Base-by-base conservation (phyloP, 2,113 vertebrate species). In the Protomyctophum bolini region DNA sequence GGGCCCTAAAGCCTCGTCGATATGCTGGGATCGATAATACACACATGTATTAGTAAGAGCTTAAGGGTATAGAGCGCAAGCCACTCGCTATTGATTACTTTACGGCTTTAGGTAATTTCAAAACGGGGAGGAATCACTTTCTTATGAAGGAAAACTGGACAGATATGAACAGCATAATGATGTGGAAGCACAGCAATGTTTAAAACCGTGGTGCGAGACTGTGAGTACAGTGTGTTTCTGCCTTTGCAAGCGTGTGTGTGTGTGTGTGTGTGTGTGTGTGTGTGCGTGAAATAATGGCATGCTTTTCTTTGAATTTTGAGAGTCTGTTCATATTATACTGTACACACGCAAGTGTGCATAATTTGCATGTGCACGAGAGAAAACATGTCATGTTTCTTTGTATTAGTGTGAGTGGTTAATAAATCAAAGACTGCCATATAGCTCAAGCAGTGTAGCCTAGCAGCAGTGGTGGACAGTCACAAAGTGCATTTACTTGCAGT, bases 371-470 rank as follows among this genome's bases (percentile, higher is more conserved):
- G 10, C 8, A 10, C 1, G 3, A 4, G 6, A 47, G 4, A 49
- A 55, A 60, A 69, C 8, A 9, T 50, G n/a, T 47, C 5, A 58
- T 66, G 55, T 75, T 65, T 75, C 50, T 60, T 58, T 79, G 56
- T 71, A 72, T 80, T 62, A 70, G 51, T 63, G 65, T 75, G 70
- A 80, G 61, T 33, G 73, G 55, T n/a, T 79, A 55, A 82, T 86
- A 68, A 86, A 83, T 83, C 76, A 74, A 77, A 80, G 76, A 59
- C 29, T 72, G 76, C 63, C 76, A 68, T 63, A 74, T 65, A 76
- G 84, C 87, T 79, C 78, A 90, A 84, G 77, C 70, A 76, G 57
- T 80, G 76, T 80, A 52, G 50, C 8, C 50, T 8, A 12, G 73
- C 14, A 14, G 66, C 5, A 28, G 68, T 75, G 79, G 33, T 1